phyloP scores from a whole-genome alignment of 2,797 vertebrate species.

The Sebastes hopkinsi region DNA sequence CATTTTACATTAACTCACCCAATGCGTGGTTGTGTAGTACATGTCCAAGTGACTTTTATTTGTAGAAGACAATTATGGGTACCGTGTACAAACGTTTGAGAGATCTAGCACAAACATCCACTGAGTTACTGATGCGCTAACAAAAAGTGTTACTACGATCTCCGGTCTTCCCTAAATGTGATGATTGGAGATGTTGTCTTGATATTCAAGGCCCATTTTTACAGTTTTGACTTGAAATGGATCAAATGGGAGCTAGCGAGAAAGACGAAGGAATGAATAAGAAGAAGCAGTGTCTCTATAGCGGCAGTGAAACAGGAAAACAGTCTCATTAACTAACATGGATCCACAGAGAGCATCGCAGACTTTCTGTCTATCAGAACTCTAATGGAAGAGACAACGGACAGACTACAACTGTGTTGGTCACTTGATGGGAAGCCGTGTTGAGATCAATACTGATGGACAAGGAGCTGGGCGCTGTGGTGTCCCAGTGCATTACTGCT shows the following conservation, averaged over 20 bases:
- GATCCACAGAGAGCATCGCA: not conserved
- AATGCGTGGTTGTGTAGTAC: no score
- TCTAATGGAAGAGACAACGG: constrained; percentile 24
- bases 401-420: constrained; percentile 8
- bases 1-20: no score
- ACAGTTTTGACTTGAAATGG: not conserved
- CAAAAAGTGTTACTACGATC: no score
- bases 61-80: no score
- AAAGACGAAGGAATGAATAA: not conserved
- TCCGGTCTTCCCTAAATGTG: not conserved
- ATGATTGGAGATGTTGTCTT: not conserved
- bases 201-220: not conserved
- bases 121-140: no score
- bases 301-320: not conserved
- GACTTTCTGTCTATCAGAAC: constrained; percentile 23
- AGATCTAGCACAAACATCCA: no score
- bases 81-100: no score
- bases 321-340: not conserved
- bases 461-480: constrained; percentile 22
- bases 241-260: not conserved
- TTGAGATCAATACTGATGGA: constrained; percentile 58
- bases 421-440: constrained; percentile 44
- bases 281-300: not conserved
- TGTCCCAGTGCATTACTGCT: constrained; percentile 49
- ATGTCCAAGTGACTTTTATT: no score